Percentiles rank a stretch among this genome's conserved stretches.
phyloP scores from a whole-genome alignment of 2,888 invertebrate genomes.

The Megalurothrips usitatus region DNA sequence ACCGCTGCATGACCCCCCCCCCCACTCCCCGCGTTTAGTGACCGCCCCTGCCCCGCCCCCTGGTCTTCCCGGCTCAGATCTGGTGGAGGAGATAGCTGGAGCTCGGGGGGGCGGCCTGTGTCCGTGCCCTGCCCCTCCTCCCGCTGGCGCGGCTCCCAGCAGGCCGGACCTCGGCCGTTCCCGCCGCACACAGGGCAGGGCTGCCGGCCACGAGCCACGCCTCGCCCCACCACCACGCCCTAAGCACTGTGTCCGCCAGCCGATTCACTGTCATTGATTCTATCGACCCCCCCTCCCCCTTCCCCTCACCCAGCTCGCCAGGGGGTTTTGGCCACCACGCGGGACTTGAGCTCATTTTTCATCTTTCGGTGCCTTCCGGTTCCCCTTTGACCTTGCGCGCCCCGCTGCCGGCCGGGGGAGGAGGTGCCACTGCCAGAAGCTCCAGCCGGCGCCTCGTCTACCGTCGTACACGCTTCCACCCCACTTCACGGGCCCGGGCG shows the following conservation, averaged over 20 bases:
- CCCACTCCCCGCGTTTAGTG: background rate
- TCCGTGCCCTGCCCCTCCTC: background rate
- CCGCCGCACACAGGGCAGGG: background rate
- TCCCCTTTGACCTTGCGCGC: background rate
- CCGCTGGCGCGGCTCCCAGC: slow-evolving; percentile 13
- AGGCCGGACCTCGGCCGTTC: background rate
- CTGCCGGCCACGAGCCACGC: background rate
- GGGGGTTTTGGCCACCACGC: background rate
- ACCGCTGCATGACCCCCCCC: background rate
- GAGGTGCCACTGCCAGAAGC: too few species aligned
- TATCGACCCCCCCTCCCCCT: background rate
- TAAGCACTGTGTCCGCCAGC: background rate
- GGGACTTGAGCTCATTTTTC: background rate
- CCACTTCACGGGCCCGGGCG: too few species aligned
- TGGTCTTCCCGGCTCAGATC: background rate
- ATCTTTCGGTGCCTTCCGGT: background rate
- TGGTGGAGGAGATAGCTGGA: background rate
- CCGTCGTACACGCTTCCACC: too few species aligned
- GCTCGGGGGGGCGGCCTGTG: background rate
- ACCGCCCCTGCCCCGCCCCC: background rate
- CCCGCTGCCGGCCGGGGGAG: too few species aligned
- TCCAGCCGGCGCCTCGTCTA: too few species aligned
- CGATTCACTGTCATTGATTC: slow-evolving; percentile 20
- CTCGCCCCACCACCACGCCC: background rate
- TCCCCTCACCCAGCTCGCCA: background rate